Evolutionary conservation across 2,797 vertebrate species (phyloP).

Genomic region (Hypotaenidia philippensis): DNA sequence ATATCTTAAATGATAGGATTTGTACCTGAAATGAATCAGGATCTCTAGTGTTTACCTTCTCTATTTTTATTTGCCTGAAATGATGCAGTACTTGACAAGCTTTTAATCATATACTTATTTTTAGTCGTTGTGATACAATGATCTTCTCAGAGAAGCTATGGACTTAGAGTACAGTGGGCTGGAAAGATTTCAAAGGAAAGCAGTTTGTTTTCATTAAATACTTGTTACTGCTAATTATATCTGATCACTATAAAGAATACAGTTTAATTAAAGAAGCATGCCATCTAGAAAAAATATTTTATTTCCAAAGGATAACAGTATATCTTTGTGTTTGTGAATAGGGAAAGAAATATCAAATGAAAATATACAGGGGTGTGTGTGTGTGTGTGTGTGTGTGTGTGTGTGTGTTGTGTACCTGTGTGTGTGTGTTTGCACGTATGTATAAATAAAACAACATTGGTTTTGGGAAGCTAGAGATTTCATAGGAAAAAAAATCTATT

Average conservation of each 20-base stretch:
- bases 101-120: conserved; percentile 38
- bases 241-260: conserved; percentile 78
- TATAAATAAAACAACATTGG: conserved; percentile 28
- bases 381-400: background rate
- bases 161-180: conserved; percentile 54
- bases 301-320: conserved; percentile 69
- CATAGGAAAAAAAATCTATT: conserved; percentile 27
- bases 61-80: conserved; percentile 23
- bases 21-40: background rate
- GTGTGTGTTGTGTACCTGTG: background rate
- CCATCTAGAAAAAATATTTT: conserved; percentile 72
- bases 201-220: conserved; percentile 82
- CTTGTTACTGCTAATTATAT: conserved; percentile 78
- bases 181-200: conserved; percentile 71
- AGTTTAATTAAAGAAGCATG: conserved; percentile 79
- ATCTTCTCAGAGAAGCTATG: conserved; percentile 43
- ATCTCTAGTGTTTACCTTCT: conserved; percentile 38
- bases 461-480: conserved; percentile 27
- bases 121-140: background rate
- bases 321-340: conserved; percentile 69
- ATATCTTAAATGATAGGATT: conserved; percentile 16
- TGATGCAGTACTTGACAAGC: background rate
- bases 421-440: accelerated
- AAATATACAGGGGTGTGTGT: background rate
- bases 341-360: conserved; percentile 17